Base-by-base conservation (phyloP, 35 echinoderm and acorn worm species). In the Hemicentrotus pulcherrimus region DNA sequence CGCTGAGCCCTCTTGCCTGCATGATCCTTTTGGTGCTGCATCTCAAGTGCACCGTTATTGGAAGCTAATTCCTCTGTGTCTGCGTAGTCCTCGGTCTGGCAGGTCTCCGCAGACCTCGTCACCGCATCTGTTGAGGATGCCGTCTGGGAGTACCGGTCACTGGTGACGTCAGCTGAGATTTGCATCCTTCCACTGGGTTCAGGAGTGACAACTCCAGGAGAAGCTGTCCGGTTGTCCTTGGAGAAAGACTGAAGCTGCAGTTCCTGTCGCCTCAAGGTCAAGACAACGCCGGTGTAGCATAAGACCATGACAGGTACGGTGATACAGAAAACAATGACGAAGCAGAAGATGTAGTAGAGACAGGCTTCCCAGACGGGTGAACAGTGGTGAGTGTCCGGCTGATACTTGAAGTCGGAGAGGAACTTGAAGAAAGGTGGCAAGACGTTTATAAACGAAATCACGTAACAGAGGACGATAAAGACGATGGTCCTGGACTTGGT, bases 391-490 rank as follows among this genome's bases (percentile, higher is more conserved):
- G 90, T 91, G 16, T 91, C 46, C 32, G 32, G 46, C 12, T 28
- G 32, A 47, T 46, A 91, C 15, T 91, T 35, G 90, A 91, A 47
- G 90, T 24, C 32, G 32, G 90, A 91, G 32, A 91, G 22, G 90
- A 91, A 22, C 24, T 91, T 24, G 90, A 91, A 91, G 90, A 47
- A 28, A 22, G 90, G 32, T 6, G 90, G 32, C 28, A 35, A 16
- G 4, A 47, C 90, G 11, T 45, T 22, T 5, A 47, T 16, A 24
- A 24, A 33, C 10, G 90, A 22, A 11, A 47, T 11, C 24, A 33
- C 31, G 4, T 32, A 91, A 47, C 32, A 45, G 35, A 91, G 11
- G 46, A 91, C 90, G 46, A 91, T 91, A 10, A 91, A 13, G 90
- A 10, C 90, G 46, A 33, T 45, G 46, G 46, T 47, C 18, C 90